Conservation (phyloP, 2,113 vertebrate species). For the pig (Sus scrofa) region DNA sequence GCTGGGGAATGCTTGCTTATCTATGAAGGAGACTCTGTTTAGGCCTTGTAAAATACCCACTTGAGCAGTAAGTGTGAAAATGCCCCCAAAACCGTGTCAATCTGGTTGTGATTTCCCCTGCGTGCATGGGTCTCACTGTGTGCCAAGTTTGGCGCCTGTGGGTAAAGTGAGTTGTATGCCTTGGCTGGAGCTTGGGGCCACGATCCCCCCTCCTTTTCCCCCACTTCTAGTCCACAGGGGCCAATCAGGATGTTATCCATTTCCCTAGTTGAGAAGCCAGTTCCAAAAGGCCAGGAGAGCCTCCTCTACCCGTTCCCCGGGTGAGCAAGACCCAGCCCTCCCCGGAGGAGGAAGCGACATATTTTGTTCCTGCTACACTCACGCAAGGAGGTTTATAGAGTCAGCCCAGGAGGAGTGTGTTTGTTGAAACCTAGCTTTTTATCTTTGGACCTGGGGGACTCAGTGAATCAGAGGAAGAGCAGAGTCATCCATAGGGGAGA, state of each 20-base stretch:
- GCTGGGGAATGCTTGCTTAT: neutral
- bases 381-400: conserved; percentile 82
- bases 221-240: conserved; percentile 33
- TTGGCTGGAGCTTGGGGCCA: neutral
- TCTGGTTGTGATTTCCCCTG: conserved; percentile 71
- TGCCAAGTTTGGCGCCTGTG: conserved; percentile 66
- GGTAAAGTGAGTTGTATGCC: conserved; percentile 30
- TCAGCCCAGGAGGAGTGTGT: neutral
- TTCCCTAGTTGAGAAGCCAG: conserved; percentile 67
- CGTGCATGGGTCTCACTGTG: neutral
- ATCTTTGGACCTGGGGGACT: conserved; percentile 63
- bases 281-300: conserved; percentile 67
- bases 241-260: conserved; percentile 72
- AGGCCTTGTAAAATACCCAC: conserved; percentile 63
- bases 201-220: neutral
- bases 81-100: conserved; percentile 60
- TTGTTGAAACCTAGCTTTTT: conserved; percentile 4
- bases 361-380: conserved; percentile 73
- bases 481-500: conserved; percentile 65
- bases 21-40: neutral
- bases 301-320: neutral
- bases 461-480: conserved; percentile 78
- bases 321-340: conserved; percentile 76
- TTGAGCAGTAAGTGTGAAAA: conserved; percentile 76
- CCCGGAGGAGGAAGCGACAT: conserved; percentile 75